These are phyloP conservation scores for Lophura nycthemera DNA, from an alignment of 2,113 vertebrate species.

Conservation along the genomic window DNA sequence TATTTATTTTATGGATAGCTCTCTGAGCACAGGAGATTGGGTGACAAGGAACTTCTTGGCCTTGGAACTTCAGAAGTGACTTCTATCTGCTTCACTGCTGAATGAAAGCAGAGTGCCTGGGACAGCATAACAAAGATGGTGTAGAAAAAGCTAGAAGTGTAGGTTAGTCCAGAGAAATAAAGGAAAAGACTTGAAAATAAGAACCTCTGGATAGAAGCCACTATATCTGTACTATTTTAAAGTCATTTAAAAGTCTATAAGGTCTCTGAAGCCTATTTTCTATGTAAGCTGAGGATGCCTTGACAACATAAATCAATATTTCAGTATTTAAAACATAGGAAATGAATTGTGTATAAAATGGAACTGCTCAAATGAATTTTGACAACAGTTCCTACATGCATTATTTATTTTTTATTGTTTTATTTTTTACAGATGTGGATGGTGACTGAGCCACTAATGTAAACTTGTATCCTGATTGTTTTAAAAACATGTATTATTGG, in stretches of 20 bases:
- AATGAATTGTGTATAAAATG: constrained; percentile 41
- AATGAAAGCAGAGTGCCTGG: neutral
- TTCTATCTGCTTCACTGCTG: neutral
- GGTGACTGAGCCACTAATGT: neutral
- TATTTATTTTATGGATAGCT: neutral
- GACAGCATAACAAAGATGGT: neutral
- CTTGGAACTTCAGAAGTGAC: neutral
- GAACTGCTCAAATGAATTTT: neutral
- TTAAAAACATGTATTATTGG: constrained; percentile 18
- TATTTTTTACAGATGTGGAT: constrained; percentile 36
- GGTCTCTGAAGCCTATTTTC: constrained; percentile 9
- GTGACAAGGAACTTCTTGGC: neutral
- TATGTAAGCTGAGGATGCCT: neutral
- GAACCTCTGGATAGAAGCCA: neutral
- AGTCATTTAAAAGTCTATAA: neutral
- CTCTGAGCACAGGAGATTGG: neutral
- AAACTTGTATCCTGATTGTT: constrained; percentile 19
- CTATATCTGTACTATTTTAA: neutral
- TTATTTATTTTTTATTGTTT: constrained; percentile 49
- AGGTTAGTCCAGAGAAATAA: neutral
- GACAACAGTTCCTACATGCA: constrained; percentile 1
- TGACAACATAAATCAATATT: constrained; percentile 34
- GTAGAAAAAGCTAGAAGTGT: neutral
- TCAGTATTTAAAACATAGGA: constrained; percentile 32
- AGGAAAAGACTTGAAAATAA: neutral